Conservation (phyloP, 53 echinoderm and acorn worm species). For the Hippasteria phrygiana region DNA sequence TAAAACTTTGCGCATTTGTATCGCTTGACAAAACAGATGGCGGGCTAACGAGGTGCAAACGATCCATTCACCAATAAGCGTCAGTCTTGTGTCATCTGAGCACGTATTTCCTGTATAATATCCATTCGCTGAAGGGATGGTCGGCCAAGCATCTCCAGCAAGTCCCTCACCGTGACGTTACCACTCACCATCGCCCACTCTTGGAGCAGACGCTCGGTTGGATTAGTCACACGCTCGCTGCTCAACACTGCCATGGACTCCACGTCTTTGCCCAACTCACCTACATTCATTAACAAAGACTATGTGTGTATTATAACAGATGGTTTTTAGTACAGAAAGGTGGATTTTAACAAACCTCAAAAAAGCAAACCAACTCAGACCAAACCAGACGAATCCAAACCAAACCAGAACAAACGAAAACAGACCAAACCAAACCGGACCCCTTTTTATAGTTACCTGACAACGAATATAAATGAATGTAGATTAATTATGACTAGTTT, state of each 20-base stretch:
- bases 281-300: background rate
- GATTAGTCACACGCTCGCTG: slow-evolving; percentile 9
- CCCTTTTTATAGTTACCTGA: too few species aligned
- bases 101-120: slow-evolving; percentile 9
- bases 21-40: too few species aligned
- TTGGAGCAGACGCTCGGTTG: slow-evolving; percentile 19
- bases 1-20: too few species aligned
- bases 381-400: too few species aligned
- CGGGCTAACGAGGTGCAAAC: too few species aligned
- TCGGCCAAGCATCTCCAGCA: slow-evolving; percentile 22
- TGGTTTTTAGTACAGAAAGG: background rate
- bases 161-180: slow-evolving; percentile 1
- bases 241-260: background rate
- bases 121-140: slow-evolving; percentile 16
- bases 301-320: background rate
- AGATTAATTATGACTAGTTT: too few species aligned
- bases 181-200: slow-evolving; percentile 9
- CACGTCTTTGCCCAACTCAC: slow-evolving; percentile 41
- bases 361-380: too few species aligned
- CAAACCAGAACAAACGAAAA: too few species aligned
- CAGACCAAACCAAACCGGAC: too few species aligned
- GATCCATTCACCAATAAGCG: too few species aligned
- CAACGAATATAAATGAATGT: too few species aligned
- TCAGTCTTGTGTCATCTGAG: slow-evolving; percentile 17
- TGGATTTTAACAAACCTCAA: background rate